Evolutionary conservation across 2,113 vertebrate genomes (phyloP).

Genomic region (Sylvia atricapilla): DNA sequence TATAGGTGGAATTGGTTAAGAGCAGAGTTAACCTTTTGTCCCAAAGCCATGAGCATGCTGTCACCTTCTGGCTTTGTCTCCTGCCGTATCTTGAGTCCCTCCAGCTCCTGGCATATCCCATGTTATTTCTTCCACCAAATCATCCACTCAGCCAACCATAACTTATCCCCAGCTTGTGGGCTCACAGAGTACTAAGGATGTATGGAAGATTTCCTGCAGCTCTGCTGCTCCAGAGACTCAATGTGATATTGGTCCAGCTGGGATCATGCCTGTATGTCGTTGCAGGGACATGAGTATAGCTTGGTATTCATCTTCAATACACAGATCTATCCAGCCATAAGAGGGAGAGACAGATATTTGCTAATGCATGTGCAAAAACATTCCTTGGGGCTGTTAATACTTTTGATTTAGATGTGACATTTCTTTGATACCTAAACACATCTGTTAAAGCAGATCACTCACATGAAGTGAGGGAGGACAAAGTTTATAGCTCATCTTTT

Average conservation of each 20-base stretch:
- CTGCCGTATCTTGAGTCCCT: neutral
- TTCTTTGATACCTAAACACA: neutral
- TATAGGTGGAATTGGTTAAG: neutral
- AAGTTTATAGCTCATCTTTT: neutral
- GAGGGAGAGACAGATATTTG: neutral
- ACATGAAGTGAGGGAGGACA: neutral
- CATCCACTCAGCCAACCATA: neutral
- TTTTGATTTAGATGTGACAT: neutral
- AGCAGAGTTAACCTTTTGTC: neutral
- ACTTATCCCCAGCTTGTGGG: neutral
- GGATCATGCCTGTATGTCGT: neutral
- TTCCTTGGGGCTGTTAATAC: neutral
- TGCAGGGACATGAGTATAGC: neutral
- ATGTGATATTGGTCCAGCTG: rapidly evolving
- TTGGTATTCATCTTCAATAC: neutral
- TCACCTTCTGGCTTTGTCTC: neutral
- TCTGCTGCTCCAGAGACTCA: neutral
- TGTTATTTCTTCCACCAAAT: neutral
- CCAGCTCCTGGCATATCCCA: neutral
- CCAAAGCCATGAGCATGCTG: neutral
- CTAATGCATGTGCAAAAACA: neutral
- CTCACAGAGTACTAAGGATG: neutral
- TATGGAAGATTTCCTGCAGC: neutral
- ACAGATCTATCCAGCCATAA: neutral
- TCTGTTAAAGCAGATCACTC: neutral